These are phyloP conservation scores for Galemys pyrenaicus DNA, from an alignment of 2,113 vertebrate genomes.

Conservation along the genomic window DNA sequence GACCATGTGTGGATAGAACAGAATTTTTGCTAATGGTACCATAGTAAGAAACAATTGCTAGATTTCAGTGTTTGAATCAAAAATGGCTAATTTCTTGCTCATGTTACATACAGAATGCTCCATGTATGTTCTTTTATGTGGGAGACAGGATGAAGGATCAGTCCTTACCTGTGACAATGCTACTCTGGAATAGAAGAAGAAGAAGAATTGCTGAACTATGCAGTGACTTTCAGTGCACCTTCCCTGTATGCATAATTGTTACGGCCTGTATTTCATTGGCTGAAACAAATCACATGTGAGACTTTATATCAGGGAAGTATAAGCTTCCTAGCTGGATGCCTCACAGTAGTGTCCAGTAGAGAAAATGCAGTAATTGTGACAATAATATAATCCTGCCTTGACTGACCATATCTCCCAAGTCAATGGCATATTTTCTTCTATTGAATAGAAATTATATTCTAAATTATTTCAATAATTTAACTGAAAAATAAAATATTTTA, in stretches of 20 bases:
- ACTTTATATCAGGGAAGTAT: neutral
- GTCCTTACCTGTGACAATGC: neutral
- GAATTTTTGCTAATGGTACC: neutral
- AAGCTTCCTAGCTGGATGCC: neutral
- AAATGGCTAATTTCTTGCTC: neutral
- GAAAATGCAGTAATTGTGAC: neutral
- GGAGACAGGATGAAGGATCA: neutral
- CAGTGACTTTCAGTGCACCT: neutral
- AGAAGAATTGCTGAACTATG: neutral
- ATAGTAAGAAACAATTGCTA: neutral
- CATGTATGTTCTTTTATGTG: neutral
- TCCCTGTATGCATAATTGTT: neutral
- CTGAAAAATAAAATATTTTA: neutral
- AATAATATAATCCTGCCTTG: neutral
- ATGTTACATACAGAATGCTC: neutral
- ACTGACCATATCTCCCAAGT: neutral
- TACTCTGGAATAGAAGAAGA: neutral
- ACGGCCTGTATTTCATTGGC: neutral
- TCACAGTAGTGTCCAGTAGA: neutral
- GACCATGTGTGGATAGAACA: neutral
- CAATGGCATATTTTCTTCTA: neutral
- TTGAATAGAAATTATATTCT: neutral
- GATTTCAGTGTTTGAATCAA: neutral
- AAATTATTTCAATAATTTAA: constrained; percentile 10
- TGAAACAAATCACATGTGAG: neutral